Evolutionary conservation across 2,797 vertebrate species (phyloP), one percentile per base, ranked within the genome.

Genomic region (Alosa sapidissima): DNA sequence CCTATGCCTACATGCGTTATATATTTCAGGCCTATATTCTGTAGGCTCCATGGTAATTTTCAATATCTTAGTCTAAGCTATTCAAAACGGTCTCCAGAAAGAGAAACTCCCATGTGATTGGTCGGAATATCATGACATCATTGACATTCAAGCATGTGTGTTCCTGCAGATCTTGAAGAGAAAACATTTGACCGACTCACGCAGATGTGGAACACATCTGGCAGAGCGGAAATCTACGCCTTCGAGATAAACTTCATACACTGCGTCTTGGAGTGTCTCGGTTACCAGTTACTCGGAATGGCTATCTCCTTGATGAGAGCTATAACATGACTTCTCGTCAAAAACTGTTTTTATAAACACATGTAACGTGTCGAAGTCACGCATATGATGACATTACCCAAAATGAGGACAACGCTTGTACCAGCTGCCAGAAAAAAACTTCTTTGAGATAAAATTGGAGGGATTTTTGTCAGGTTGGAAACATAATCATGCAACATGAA

Each of bases 401-500:
- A 78, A 78, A 78, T 78, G 72, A 78, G 72, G 72, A 78, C 72
- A 78, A 78, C 72, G 41, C 41, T 45, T 47, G 72, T 36, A 78
- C 16, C 41, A 45, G 72, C 72, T 47, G 36, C 72, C 72, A 78
- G 41, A 78, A 78, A 78, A 21, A 78, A 78, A 78, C 72, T 78
- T 78, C 58, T 62, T 24, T 62, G 6, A 78, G 72, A 78, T 47
- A 47, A 45, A 45, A 47, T 78, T 21, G 72, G 41, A 62, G 21
- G 72, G 72, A 78, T 78, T 75, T 41, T 19, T 72, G 82, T 84
- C 58, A 62, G 81, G 65, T 81, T 86, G 83, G 87, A 85, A 81
- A 58, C 89, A 85, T 87, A 88, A 89, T 47, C 86, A 92, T 91
- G 91, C 89, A 91, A 89, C 52, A 92, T 92, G 91, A 91, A 89